Evolutionary conservation across 2,797 vertebrate genomes (phyloP), one percentile per base, ranked within the genome.

Genomic region (Glossophaga mutica): DNA sequence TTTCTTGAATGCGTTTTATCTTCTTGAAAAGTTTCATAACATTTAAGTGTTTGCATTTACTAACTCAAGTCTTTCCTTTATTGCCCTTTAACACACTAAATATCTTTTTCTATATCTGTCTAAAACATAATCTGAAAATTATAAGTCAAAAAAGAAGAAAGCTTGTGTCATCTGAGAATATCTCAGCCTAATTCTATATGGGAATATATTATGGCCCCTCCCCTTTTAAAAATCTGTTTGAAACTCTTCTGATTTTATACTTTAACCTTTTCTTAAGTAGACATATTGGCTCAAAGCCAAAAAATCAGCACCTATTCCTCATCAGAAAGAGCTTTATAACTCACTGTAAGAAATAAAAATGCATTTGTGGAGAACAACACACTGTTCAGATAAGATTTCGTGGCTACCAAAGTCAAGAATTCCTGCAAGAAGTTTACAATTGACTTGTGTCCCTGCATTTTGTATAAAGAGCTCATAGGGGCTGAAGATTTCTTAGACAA

Each of bases 401-500:
- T 94, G 71, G 59, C 44, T 87, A 68, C 37, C 44, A 39, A 70
- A 44, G 62, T 68, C 77, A 42, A 97, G 86, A 94, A 92, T 93
- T 83, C 32, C 89, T 44, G 52, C 57, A 68, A 68, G 37, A 96
- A 84, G 65, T 88, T 89, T 68, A 95, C 29, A 94, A 48, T 91
- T 81, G 76, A 87, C 39, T 74, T 87, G 34, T 68, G 87, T 89
- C 78, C 32, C 37, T 95, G 14, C 44, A 67, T 87, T 94, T 59
- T 91, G 24, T 91, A 55, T 92, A 57, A 91, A 96, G 85, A 92
- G 52, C 93, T 94, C 42, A 32, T 52, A 85, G 77, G 67, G 29
- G 79, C 78, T 96, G 91, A 95, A 92, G 95, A 79, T 84, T 96
- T 96, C 93, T 39, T 94, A 95, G 93, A 86, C 87, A 97, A 96